Evolutionary conservation across 2,797 vertebrate species (phyloP).

Genomic region (Ctenosaura bakeri): DNA sequence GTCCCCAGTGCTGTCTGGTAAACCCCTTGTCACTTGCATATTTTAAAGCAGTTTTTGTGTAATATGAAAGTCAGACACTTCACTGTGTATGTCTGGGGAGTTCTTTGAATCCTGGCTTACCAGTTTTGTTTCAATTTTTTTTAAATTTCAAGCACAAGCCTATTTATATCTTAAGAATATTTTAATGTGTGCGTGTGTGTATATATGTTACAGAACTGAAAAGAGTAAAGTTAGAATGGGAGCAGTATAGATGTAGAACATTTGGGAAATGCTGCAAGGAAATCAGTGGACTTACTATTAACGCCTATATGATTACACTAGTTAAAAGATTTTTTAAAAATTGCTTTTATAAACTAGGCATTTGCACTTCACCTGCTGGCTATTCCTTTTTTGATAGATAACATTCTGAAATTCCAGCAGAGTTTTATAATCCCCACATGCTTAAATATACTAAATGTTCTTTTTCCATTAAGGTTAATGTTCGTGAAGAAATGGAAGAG

Average conservation of each 20-base stretch:
- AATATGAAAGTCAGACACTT: too few species aligned
- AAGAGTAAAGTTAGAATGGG: constrained; percentile 62
- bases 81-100: neutral
- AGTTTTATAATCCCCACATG: constrained; percentile 91
- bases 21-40: neutral
- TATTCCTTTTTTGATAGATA: constrained; percentile 84
- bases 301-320: constrained; percentile 79
- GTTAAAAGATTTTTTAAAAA: constrained; percentile 79
- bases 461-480: constrained; percentile 99
- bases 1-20: neutral
- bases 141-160: neutral
- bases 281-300: constrained; percentile 79
- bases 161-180: constrained; percentile 4
- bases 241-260: constrained; percentile 79
- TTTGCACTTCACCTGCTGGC: constrained; percentile 87
- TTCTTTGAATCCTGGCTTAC: constrained; percentile 29
- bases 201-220: constrained; percentile 63
- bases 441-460: constrained; percentile 99
- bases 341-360: constrained; percentile 84
- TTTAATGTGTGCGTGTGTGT: constrained; percentile 49
- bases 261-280: constrained; percentile 74
- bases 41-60: neutral
- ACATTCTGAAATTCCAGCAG: constrained; percentile 86
- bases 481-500: constrained; percentile 99
- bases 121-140: neutral